Conservation (phyloP, 2,113 vertebrate species). For the Sinocyclocheilus anshuiensis region DNA sequence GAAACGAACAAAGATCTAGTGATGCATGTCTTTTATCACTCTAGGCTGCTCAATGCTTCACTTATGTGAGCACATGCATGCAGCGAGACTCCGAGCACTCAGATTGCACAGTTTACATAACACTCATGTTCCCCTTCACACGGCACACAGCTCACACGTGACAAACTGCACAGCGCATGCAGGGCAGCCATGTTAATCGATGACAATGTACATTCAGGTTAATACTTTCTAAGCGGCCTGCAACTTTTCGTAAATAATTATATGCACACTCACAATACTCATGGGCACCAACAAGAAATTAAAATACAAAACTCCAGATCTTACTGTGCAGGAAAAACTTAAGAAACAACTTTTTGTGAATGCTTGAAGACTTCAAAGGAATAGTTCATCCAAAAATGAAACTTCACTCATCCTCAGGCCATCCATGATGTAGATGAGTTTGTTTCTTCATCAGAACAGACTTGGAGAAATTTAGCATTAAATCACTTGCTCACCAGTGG, state of each 20-base stretch:
- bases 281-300: neutral
- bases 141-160: neutral
- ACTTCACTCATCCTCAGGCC: no score
- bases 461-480: no score
- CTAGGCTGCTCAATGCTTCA: neutral
- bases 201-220: neutral
- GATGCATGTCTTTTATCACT: slow-evolving; percentile 17
- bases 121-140: slow-evolving; percentile 16
- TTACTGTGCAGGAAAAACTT: neutral
- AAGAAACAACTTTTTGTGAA: neutral
- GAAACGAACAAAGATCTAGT: slow-evolving; percentile 40
- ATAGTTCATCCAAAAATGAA: no score
- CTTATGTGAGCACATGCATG: neutral
- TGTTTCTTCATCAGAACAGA: no score
- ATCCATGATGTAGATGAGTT: no score
- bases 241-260: neutral
- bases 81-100: neutral
- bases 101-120: slow-evolving; percentile 17
- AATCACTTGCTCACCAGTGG: no score
- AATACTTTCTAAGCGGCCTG: neutral
- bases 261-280: neutral
- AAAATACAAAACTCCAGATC: neutral
- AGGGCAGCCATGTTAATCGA: neutral
- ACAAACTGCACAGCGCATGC: neutral
- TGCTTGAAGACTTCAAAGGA: neutral